Base-by-base conservation (phyloP, 1,140 invertebrate genomes). In the Bombyx mandarina region DNA sequence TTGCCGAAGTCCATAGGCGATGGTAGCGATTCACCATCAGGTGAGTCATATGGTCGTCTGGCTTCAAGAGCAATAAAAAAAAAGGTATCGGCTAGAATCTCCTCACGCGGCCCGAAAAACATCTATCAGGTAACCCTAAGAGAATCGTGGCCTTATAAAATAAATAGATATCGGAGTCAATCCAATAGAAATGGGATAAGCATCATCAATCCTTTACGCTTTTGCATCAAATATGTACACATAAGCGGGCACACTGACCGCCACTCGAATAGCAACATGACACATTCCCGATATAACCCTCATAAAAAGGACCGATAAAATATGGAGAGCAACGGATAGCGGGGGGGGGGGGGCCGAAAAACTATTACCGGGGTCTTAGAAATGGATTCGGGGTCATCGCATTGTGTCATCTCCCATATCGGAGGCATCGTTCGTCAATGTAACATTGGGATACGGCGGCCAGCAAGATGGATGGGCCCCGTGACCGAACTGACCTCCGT, bases 371-470 rank as follows among this genome's bases (percentile, higher is more conserved):
- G 58, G 67, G 63, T 60, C 67, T 65, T 60, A 58, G 53, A 61
- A 79, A 82, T 81, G 77, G 69, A 75, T 77, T 63, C 67, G 51
- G 75, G 77, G 77, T 73, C 76, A 80, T 77, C 73, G 65, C 67
- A 75, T 76, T 75, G 73, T 79, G 74, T 79, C 79, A 77, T 76
- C 71, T 71, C 62, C 56, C 66, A 74, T 75, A 71, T 43, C 52
- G 8, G 26, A 49, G 60, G 63, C 64, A 68, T 68, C 72, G 73
- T 73, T 59, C 71, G 66, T 74, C 68, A 65, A 52, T 59, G 65
- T 58, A 54, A 61, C 66, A 59, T 60, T 58, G 52, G 26, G 59
- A 60, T 18, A 53, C 62, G 62, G 47, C 52, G 50, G 56, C 64
- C 49, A 60, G 58, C 58, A 68, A 69, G 75, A 82, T 79, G 70